These are phyloP conservation scores for Netelia inedita DNA, from an alignment of 2,888 invertebrate species.

Conservation along the genomic window DNA sequence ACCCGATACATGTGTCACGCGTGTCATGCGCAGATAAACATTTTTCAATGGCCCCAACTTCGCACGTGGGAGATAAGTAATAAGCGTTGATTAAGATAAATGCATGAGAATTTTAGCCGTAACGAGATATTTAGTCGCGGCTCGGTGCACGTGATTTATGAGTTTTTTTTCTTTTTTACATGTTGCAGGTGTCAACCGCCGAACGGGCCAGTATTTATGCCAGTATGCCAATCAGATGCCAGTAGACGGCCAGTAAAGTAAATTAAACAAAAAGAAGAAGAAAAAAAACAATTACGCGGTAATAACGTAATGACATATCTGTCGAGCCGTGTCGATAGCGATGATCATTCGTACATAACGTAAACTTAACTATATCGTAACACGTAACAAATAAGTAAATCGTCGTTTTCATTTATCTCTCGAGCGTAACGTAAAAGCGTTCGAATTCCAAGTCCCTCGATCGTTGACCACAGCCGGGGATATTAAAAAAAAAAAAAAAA, in stretches of 20 bases:
- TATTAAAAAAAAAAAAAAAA: not conserved
- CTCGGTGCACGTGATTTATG: not conserved
- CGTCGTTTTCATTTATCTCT: not conserved
- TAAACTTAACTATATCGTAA: slow-evolving; percentile 46
- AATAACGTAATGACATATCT: slow-evolving; percentile 57
- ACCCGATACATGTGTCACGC: too few relatives aligned
- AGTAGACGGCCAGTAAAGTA: slow-evolving; percentile 82
- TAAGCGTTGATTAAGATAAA: slow-evolving; percentile 29
- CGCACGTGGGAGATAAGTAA: not conserved
- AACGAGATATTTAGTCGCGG: too few relatives aligned
- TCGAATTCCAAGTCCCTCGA: not conserved
- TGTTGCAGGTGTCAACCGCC: slow-evolving; percentile 81
- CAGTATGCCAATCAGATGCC: slow-evolving; percentile 83
- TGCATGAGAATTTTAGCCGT: not conserved
- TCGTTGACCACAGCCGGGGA: too few relatives aligned
- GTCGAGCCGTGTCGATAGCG: slow-evolving; percentile 49
- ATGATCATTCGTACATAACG: slow-evolving; percentile 44
- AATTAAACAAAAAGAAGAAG: slow-evolving; percentile 74
- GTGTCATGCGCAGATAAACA: too few relatives aligned
- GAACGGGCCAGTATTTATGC: slow-evolving; percentile 84
- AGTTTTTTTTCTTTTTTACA: slow-evolving; percentile 49
- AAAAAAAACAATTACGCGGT: slow-evolving; percentile 16
- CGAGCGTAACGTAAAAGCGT: not conserved
- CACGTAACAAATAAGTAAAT: not conserved
- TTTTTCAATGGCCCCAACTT: slow-evolving; percentile 17